Evolutionary conservation across 2,113 vertebrate genomes (phyloP), one percentile per base, ranked within the genome.

Genomic region (Scomber scombrus): DNA sequence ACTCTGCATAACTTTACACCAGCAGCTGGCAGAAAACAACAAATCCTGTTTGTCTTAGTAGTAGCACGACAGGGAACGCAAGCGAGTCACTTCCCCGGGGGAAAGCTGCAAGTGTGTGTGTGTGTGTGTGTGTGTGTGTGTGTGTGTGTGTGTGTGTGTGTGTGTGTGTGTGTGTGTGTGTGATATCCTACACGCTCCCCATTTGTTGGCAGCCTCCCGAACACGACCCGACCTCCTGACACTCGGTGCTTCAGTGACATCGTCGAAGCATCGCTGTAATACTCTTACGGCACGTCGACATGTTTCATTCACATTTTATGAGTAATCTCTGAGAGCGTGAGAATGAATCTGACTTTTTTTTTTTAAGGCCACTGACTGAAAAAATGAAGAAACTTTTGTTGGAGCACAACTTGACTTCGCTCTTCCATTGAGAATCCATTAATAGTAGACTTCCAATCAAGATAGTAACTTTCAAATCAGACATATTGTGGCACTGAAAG

Each of bases 1-100:
- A 11, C 74, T 72, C n/a, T 0, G 13, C 40, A 55, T 34, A 40
- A 43, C 51, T 57, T 46, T 14, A 57, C 74, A 75, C 29, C 55
- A 76, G 31, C 51, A 40, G 49, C 70, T 73, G 66, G 71, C 80
- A 66, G 61, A 47, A 23, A 23, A 55, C 43, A 62, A 31, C 68
- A 71, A 21, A 68, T 72, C 55, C 14, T 58, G 74, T 65, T 80
- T 78, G 76, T 80, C 58, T 71, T 46, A 77, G 68, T 56, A 70
- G 71, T 61, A 76, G 69, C 46, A 69, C 68, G 31, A 65, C 78
- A 70, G 15, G 60, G 57, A 70, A 68, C 18, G 71, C 62, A 54
- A 46, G 46, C 5, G 10, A 61, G 63, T 66, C 67, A 69, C 66
- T 80, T 75, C 82, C 86, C 78, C 21, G 43, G 47, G 66, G 75